Percentiles rank a stretch among this genome's conserved stretches.
Conservation (phyloP, 2,888 invertebrate species). For the Scaptomyza cyrtandrae region DNA sequence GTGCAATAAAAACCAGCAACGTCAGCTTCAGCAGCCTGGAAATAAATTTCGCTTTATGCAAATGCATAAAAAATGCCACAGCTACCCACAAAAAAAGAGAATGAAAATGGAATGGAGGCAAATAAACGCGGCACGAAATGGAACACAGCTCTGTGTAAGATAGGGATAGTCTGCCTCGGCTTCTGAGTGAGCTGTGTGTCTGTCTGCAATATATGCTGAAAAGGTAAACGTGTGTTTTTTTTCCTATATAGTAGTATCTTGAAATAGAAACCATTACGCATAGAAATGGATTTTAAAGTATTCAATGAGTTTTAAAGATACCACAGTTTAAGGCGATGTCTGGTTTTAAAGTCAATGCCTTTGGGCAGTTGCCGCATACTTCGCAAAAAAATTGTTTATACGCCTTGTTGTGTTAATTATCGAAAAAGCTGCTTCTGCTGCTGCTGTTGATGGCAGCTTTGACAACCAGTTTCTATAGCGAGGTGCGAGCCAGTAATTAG, state of each 20-base stretch:
- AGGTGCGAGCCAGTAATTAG: slow-evolving; percentile 63
- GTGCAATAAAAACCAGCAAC: slow-evolving; percentile 70
- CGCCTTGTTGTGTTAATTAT: slow-evolving; percentile 57
- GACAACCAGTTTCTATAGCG: slow-evolving; percentile 48
- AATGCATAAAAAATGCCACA: slow-evolving; percentile 63
- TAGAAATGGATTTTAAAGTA: slow-evolving; percentile 17
- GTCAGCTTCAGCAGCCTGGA: slow-evolving; percentile 53
- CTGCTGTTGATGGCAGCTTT: slow-evolving; percentile 44
- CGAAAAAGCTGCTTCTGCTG: slow-evolving; percentile 33
- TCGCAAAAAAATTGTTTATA: slow-evolving; percentile 29
- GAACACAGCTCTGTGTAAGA: slow-evolving; percentile 17
- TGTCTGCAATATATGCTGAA: slow-evolving; percentile 8
- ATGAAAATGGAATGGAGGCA: slow-evolving; percentile 21
- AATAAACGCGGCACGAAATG: slow-evolving; percentile 39
- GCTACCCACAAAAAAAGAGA: slow-evolving; percentile 13
- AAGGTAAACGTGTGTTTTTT: slow-evolving; percentile 3
- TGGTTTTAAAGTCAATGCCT: slow-evolving; percentile 18
- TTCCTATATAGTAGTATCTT: not conserved
- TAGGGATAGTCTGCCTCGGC: slow-evolving; percentile 10
- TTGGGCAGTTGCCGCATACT: slow-evolving; percentile 13
- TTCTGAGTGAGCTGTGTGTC: slow-evolving; percentile 43
- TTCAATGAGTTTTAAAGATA: slow-evolving; percentile 8
- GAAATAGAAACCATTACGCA: not conserved
- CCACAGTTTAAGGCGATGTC: not conserved
- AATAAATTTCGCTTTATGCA: slow-evolving; percentile 73